These are phyloP conservation scores for Artibeus jamaicensis DNA, from an alignment of 2,797 vertebrate species.

Conservation along the genomic window DNA sequence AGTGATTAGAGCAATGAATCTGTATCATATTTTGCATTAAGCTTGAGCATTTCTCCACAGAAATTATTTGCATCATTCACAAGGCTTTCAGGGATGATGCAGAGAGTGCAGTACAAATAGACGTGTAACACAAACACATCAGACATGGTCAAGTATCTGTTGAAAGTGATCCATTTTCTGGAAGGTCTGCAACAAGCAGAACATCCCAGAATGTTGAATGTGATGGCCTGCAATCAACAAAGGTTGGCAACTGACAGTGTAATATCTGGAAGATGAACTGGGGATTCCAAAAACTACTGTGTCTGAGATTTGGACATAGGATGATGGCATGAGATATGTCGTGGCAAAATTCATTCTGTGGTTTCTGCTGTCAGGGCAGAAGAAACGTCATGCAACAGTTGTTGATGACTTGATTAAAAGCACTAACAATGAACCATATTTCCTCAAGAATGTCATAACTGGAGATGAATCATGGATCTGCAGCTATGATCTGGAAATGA, in stretches of 20 bases:
- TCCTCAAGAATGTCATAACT: not conserved
- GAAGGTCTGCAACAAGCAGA: not conserved
- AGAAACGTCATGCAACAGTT: not conserved
- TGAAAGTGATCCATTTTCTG: not conserved
- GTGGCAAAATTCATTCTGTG: not conserved
- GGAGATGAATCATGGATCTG: not conserved
- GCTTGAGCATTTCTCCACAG: not conserved
- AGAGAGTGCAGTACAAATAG: not conserved
- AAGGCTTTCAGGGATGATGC: not conserved
- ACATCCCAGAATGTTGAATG: not conserved
- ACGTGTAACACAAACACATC: not conserved
- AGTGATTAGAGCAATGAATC: not conserved
- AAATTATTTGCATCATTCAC: not conserved
- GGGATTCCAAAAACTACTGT: not conserved
- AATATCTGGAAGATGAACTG: not conserved
- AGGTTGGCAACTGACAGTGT: not conserved
- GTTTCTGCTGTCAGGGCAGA: not conserved
- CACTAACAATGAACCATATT: not conserved
- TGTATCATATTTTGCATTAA: not conserved
- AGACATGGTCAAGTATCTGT: not conserved
- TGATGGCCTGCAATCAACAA: not conserved
- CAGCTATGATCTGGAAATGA: not conserved
- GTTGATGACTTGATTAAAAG: not conserved
- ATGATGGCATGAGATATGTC: not conserved
- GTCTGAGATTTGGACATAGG: not conserved